Conservation (phyloP, 2,888 invertebrate species). For the Busseola fusca region DNA sequence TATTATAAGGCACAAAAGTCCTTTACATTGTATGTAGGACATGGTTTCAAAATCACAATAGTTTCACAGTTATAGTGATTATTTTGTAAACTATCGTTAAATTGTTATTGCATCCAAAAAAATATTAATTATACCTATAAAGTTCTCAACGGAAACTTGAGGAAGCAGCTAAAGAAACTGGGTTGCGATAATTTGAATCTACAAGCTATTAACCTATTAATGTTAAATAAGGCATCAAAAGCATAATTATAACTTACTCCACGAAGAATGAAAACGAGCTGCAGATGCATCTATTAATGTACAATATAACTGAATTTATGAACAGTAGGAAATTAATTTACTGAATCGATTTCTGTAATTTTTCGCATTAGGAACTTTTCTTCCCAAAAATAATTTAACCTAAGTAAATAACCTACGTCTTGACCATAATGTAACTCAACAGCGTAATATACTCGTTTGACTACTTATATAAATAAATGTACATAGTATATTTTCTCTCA, state of each 20-base stretch:
- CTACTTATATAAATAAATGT: not conserved
- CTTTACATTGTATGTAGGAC: not conserved
- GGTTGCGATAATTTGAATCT: constrained; percentile 37
- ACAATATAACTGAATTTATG: too few species aligned
- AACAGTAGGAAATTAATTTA: too few species aligned
- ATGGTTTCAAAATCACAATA: not conserved
- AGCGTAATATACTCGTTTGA: not conserved
- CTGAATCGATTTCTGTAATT: too few species aligned
- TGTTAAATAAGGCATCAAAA: constrained; percentile 38
- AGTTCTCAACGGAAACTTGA: constrained; percentile 23
- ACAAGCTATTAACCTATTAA: constrained; percentile 36
- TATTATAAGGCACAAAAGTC: not conserved
- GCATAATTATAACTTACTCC: constrained; percentile 11
- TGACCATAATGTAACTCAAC: not conserved
- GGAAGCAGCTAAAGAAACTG: constrained; percentile 37
- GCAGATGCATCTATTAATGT: not conserved
- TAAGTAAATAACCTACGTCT: too few species aligned
- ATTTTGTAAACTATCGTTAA: not conserved
- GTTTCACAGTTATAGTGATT: not conserved
- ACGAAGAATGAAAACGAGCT: constrained; percentile 12
- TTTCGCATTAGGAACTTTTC: too few species aligned
- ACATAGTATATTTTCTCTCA: not conserved
- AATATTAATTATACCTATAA: not conserved
- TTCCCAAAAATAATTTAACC: too few species aligned
- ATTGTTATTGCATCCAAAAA: not conserved